These are phyloP conservation scores for Corapipo altera DNA, from an alignment of 2,113 vertebrate species.

Conservation along the genomic window DNA sequence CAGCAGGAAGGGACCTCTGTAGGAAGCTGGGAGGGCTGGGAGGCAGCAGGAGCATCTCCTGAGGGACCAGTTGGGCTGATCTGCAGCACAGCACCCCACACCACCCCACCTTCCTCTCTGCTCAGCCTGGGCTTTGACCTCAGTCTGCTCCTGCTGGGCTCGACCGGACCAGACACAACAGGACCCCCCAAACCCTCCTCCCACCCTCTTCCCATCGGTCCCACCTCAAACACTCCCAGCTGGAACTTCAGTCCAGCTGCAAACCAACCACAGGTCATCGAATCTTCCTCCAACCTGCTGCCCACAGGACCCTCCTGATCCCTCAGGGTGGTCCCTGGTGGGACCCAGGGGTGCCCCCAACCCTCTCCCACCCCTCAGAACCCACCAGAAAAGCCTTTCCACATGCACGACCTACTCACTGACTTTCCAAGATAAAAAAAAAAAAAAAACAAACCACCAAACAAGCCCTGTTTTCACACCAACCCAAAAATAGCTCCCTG, in stretches of 20 bases:
- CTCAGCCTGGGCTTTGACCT: not conserved
- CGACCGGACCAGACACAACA: accelerated
- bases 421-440: not conserved
- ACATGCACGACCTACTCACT: not conserved
- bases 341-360: not conserved
- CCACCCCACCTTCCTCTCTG: not conserved
- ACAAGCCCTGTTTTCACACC: not conserved
- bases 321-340: not conserved
- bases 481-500: not conserved
- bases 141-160: not conserved
- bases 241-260: not conserved
- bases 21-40: not conserved
- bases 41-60: not conserved
- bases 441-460: accelerated
- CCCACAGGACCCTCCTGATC: not conserved
- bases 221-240: not conserved
- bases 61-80: not conserved
- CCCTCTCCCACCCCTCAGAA: accelerated
- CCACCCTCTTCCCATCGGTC: accelerated
- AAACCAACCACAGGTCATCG: not conserved
- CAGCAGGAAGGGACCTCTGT: too few relatives aligned
- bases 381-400: not conserved
- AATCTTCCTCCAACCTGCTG: not conserved
- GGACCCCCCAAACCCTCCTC: not conserved
- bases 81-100: not conserved